Evolutionary conservation across 2,888 invertebrate genomes (phyloP).

Genomic region (Torymus tubicola): DNA sequence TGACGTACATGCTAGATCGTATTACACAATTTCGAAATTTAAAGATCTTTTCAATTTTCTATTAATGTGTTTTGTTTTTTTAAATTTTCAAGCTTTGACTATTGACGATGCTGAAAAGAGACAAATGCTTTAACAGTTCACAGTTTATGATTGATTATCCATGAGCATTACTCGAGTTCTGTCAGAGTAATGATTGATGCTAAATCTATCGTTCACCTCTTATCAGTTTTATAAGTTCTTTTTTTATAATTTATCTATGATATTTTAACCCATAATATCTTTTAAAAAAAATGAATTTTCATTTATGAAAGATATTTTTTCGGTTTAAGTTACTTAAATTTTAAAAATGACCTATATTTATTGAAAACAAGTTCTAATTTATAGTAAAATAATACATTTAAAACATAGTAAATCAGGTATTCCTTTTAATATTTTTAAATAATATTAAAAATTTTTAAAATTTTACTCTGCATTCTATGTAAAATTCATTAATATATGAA

Average conservation of each 20-base stretch:
- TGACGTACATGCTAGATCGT: constrained; percentile 20
- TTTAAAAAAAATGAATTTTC: not conserved
- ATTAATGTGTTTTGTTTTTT: not conserved
- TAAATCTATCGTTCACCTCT: constrained; percentile 5
- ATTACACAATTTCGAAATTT: not conserved
- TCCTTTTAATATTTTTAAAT: no score
- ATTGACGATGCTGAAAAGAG: not conserved
- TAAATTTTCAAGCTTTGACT: not conserved
- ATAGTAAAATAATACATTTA: no score
- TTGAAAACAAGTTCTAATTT: no score
- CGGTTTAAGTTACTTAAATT: no score
- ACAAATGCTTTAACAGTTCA: not conserved
- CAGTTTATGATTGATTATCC: constrained; percentile 5
- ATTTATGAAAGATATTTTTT: no score
- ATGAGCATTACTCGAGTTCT: constrained; percentile 8
- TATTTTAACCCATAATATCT: not conserved
- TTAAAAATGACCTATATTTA: no score
- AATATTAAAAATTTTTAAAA: no score
- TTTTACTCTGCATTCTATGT: no score
- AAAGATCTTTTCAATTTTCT: not conserved
- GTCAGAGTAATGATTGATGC: constrained; percentile 1
- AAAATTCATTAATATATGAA: no score
- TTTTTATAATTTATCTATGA: not conserved
- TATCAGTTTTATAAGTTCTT: not conserved
- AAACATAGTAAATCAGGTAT: no score